A percentile compares a stretch with the other conserved stretches of the same genome.
Conservation (phyloP, 2,888 invertebrate species). For the Alviniconcha strummeri region DNA sequence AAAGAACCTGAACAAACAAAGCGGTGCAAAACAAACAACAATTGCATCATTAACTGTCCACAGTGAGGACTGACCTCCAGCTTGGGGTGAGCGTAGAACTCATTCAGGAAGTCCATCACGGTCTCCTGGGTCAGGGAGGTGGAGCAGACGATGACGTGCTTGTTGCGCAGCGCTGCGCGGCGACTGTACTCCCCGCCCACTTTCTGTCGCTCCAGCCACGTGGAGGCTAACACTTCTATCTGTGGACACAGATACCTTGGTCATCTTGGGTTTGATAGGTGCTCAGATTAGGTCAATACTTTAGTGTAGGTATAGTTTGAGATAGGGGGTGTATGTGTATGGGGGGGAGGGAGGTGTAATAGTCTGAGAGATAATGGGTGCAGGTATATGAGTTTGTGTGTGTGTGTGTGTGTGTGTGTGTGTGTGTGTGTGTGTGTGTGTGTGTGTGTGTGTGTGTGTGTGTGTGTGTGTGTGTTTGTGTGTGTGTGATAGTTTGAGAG, state of each 20-base stretch:
- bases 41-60: too few species aligned
- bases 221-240: constrained; percentile 97
- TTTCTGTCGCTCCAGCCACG: constrained; percentile 99
- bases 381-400: background rate
- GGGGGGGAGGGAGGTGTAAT: too few species aligned
- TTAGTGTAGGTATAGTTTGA: too few species aligned
- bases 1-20: too few species aligned
- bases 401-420: background rate
- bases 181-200: constrained; percentile 92
- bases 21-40: too few species aligned
- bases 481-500: background rate
- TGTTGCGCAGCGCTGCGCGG: constrained; percentile 94
- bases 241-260: constrained; percentile 70
- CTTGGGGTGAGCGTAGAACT: constrained; percentile 97
- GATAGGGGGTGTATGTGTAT: background rate
- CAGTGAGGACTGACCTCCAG: constrained; percentile 78
- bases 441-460: background rate
- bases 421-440: constrained; percentile 6
- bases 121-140: constrained; percentile 95
- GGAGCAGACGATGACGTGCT: constrained; percentile 97
- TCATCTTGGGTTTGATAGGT: too few species aligned
- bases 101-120: constrained; percentile 98
- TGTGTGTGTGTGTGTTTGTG: background rate
- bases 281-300: too few species aligned
- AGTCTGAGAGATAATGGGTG: background rate